A percentile compares a stretch with the other conserved stretches of the same genome.
Conservation (phyloP, 2,888 invertebrate genomes). For the Catonia carolina region DNA sequence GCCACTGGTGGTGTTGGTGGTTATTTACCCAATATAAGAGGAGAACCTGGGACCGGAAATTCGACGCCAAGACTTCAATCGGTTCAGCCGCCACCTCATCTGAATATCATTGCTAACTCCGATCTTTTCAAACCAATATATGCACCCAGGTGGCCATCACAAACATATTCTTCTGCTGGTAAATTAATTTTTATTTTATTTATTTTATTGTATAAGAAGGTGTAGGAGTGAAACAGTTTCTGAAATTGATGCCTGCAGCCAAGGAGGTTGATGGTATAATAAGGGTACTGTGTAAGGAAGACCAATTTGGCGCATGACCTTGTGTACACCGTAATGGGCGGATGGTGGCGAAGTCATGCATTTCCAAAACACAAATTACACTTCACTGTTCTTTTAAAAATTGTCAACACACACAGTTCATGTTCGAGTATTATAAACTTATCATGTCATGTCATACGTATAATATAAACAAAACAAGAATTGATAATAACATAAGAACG, state of each 20-base stretch:
- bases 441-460: too few species aligned
- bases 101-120: slow-evolving; percentile 58
- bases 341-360: too few species aligned
- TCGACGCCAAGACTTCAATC: slow-evolving; percentile 22
- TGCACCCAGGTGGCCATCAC: slow-evolving; percentile 60
- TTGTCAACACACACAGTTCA: too few species aligned
- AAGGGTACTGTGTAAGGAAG: too few species aligned
- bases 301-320: too few species aligned
- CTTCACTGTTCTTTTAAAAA: too few species aligned
- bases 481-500: too few species aligned
- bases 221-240: neutral
- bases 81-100: slow-evolving; percentile 51
- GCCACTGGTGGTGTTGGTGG: slow-evolving; percentile 13
- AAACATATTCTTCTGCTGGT: slow-evolving; percentile 40
- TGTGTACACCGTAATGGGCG: too few species aligned
- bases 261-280: too few species aligned
- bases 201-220: neutral
- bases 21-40: slow-evolving; percentile 16
- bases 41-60: neutral
- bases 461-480: too few species aligned
- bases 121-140: slow-evolving; percentile 61
- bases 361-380: too few species aligned
- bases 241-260: neutral
- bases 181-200: slow-evolving; percentile 44
- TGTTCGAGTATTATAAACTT: too few species aligned